Evolutionary conservation across 2,113 vertebrate species (phyloP), one percentile per base, ranked within the genome.

Genomic region (Eudyptes chrysolophus): DNA sequence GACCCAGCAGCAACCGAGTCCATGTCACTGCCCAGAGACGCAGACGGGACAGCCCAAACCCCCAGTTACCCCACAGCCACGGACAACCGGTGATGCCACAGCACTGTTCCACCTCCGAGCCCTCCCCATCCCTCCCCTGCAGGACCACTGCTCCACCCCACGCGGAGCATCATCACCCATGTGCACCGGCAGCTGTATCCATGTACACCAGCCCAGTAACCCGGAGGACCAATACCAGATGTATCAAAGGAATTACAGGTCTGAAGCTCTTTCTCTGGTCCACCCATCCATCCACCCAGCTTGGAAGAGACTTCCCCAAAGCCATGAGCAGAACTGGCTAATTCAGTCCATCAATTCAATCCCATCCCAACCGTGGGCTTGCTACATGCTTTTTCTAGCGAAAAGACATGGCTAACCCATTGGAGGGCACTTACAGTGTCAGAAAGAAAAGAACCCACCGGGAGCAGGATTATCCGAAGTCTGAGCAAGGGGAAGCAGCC

Each of bases 141-240:
- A 48, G 83, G 7, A 57, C 25, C 19, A 77, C 15, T 0, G 16
- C 40, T 61, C 29, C 6, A 6, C 9, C 26, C 71, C 46, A 6
- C 0, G 3, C 0, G 0, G 20, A 74, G 64, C 82, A 52, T 5
- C 6, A 0, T 2, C 3, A 34, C 66, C 48, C 38, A 16, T 0
- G 9, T 15, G n/a, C 55, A 4, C 58, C 3, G n/a, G 61, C n/a
- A 54, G 52, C 61, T 29, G 18, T 36, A 61, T 0, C 12, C 54
- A 8, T 3, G 7, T 6, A 34, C 44, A 3, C 26, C 87, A 49
- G 62, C 8, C 36, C 87, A 26, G 48, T 1, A 54, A 6, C n/a
- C 55, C 83, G 62, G 44, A 40, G 51, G 24, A 58, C 21, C 3
- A 0, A 26, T 2, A 14, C 3, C 8, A 26, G 15, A 44, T 7